phyloP scores from a whole-genome alignment of 2,888 invertebrate genomes.

The Brenthis daphne region DNA sequence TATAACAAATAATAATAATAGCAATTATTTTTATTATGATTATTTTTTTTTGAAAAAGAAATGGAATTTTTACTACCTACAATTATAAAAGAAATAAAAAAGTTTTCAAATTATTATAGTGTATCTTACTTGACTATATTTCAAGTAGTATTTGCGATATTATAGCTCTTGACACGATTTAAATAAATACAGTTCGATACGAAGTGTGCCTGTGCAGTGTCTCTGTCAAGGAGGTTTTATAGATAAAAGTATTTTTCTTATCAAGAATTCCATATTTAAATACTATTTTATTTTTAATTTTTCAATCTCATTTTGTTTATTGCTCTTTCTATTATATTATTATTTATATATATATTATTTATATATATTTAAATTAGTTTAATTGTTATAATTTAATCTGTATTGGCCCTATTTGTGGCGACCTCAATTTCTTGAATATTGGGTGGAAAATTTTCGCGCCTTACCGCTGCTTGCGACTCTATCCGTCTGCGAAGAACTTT shows the following conservation, averaged over 20 bases:
- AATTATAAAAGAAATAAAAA: not conserved
- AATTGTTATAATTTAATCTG: conserved; percentile 39
- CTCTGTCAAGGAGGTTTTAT: conserved; percentile 55
- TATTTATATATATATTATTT: conserved; percentile 16
- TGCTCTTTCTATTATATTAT: not conserved
- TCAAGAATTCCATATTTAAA: no score
- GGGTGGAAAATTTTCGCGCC: conserved; percentile 33
- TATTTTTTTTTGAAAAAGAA: no score
- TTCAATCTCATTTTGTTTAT: no score
- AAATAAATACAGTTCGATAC: conserved; percentile 44
- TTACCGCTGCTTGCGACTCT: conserved; percentile 9
- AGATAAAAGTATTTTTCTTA: conserved; percentile 26
- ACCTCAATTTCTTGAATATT: conserved; percentile 32
- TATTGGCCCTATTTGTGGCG: conserved; percentile 46
- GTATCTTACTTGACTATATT: conserved; percentile 16
- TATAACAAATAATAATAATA: no score
- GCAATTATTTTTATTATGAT: no score
- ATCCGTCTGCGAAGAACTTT: conserved; percentile 13
- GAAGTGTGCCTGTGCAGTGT: conserved; percentile 52
- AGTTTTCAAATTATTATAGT: conserved; percentile 4
- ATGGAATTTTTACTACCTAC: no score
- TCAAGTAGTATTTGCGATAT: conserved; percentile 31
- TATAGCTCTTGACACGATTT: conserved; percentile 60
- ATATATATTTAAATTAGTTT: conserved; percentile 10
- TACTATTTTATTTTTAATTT: no score